These are phyloP conservation scores for Ceratina calcarata DNA, from an alignment of 1,140 invertebrate genomes.

Conservation along the genomic window DNA sequence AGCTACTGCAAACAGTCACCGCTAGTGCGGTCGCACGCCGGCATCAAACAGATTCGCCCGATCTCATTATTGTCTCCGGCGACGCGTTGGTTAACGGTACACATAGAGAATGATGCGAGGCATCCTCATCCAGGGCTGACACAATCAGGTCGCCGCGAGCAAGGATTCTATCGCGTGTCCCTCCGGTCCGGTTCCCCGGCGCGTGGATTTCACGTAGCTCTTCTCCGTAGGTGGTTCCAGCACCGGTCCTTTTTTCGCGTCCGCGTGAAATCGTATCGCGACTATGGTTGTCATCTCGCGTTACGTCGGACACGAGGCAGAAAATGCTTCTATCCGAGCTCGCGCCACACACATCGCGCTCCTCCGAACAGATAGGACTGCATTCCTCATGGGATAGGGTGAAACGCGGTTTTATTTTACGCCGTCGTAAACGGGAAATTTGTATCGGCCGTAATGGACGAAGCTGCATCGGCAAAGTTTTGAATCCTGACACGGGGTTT, in stretches of 20 bases:
- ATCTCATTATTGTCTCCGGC: slow-evolving; percentile 17
- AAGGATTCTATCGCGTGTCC: slow-evolving; percentile 33
- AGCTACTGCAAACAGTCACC: no score
- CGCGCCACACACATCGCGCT: slow-evolving; percentile 43
- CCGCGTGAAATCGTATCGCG: slow-evolving; percentile 46
- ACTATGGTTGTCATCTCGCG: slow-evolving; percentile 40
- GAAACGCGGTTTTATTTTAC: slow-evolving; percentile 58
- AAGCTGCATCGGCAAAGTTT: not conserved
- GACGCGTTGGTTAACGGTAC: slow-evolving; percentile 51
- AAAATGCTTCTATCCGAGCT: slow-evolving; percentile 44
- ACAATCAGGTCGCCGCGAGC: slow-evolving; percentile 52
- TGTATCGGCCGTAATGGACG: slow-evolving; percentile 46
- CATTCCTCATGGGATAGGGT: slow-evolving; percentile 47
- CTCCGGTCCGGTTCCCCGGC: slow-evolving; percentile 21
- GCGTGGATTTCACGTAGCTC: slow-evolving; percentile 40
- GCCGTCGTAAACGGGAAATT: slow-evolving; percentile 61
- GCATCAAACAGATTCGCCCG: slow-evolving; percentile 32
- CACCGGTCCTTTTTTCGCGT: slow-evolving; percentile 18
- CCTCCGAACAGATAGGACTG: slow-evolving; percentile 51
- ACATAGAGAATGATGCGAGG: slow-evolving; percentile 45
- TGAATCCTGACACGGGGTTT: no score
- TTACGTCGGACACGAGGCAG: slow-evolving; percentile 37
- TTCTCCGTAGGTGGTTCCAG: not conserved
- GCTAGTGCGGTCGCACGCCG: not conserved
- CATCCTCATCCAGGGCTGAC: slow-evolving; percentile 44